Evolutionary conservation across 1,140 invertebrate species (phyloP).

Genomic region (Gerris buenoi): DNA sequence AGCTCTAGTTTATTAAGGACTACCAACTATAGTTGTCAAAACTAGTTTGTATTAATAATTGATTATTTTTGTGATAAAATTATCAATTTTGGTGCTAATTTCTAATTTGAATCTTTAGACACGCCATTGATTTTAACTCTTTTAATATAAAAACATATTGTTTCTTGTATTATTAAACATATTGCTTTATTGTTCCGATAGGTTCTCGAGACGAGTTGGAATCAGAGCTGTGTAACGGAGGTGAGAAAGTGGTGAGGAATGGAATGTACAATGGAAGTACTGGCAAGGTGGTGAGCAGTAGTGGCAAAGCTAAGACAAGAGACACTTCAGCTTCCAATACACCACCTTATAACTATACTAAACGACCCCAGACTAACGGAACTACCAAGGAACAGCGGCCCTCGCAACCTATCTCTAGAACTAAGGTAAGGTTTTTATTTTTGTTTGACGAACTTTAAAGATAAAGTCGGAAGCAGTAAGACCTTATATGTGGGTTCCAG

Average conservation of each 20-base stretch:
- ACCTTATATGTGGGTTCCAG: too few relatives aligned
- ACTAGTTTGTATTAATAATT: too few relatives aligned
- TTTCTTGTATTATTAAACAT: too few relatives aligned
- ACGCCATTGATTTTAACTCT: too few relatives aligned
- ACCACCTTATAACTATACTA: constrained; percentile 65
- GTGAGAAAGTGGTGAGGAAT: constrained; percentile 14
- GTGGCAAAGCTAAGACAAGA: constrained; percentile 37
- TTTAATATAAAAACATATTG: too few relatives aligned
- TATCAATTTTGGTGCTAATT: too few relatives aligned
- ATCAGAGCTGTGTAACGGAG: constrained; percentile 17
- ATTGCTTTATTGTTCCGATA: constrained; percentile 4
- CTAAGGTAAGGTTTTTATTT: constrained; percentile 43
- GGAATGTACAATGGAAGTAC: constrained; percentile 16
- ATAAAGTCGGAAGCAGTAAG: too few relatives aligned
- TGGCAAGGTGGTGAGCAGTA: constrained; percentile 23
- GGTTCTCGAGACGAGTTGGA: constrained; percentile 21
- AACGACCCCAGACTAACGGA: constrained; percentile 45
- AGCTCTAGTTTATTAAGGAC: too few relatives aligned
- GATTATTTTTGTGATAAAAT: too few relatives aligned
- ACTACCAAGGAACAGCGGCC: constrained; percentile 42
- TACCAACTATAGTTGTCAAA: too few relatives aligned
- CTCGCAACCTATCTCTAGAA: constrained; percentile 58
- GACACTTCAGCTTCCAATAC: constrained; percentile 33
- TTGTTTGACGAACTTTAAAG: too few relatives aligned
- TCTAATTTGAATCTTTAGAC: too few relatives aligned